phyloP scores from a whole-genome alignment of 1,140 invertebrate species.

The Ruditapes philippinarum region DNA sequence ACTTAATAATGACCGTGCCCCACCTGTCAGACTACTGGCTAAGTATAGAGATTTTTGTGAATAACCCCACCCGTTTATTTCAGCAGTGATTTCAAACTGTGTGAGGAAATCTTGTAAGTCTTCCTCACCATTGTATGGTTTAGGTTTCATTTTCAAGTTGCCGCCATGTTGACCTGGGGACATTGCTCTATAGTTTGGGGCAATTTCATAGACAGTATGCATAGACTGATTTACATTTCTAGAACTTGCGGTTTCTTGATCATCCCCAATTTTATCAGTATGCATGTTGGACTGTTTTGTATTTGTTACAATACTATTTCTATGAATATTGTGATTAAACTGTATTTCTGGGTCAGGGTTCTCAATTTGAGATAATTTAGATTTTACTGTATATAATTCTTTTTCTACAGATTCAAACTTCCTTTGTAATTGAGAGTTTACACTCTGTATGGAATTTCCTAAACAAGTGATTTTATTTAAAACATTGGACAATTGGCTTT shows the following conservation, averaged over 20 bases:
- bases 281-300: no score
- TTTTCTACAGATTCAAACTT: neutral
- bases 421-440: neutral
- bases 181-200: no score
- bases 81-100: conserved; percentile 43
- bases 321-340: neutral
- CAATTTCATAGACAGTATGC: no score
- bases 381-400: neutral
- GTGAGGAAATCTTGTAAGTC: conserved; percentile 54
- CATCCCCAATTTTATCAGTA: no score
- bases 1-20: conserved; percentile 36
- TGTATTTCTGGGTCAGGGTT: neutral
- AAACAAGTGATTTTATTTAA: neutral
- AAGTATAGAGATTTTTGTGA: conserved; percentile 39
- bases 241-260: no score
- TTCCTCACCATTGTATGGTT: conserved; percentile 37
- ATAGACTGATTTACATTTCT: no score
- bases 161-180: no score
- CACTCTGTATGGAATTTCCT: neutral
- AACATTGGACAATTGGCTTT: neutral
- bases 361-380: neutral
- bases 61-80: conserved; percentile 52
- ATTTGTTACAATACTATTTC: no score
- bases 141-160: conserved; percentile 33
- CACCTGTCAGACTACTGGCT: conserved; percentile 42